Evolutionary conservation across 2,797 vertebrate species (phyloP), one percentile per base, ranked within the genome.

Genomic region (Liparis tanakae): DNA sequence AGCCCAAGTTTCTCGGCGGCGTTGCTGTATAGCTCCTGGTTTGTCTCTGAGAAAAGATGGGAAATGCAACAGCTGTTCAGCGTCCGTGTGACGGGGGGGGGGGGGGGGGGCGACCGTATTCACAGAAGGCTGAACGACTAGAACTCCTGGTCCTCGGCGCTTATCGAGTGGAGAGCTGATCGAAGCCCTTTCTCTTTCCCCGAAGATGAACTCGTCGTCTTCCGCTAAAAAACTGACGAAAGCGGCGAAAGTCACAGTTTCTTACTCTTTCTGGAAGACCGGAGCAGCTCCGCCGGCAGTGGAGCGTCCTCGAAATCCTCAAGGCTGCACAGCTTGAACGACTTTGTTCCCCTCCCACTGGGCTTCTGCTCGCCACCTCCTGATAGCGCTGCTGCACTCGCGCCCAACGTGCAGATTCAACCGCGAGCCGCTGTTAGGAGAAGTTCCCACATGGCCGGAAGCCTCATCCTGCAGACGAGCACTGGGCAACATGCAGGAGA

Each of bases 401-500:
- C 48, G 41, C 85, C 73, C 57, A 30, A 20, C 59, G 25, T 2
- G 12, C 74, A 0, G 44, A 67, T 74, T 83, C 72, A 81, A 39
- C 64, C 1, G 20, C 10, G 60, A 82, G 79, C 69, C 74, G 37
- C 83, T 55, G 14, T 68, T 51, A 50, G 63, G 30, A 77, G 69
- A 87, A 80, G 89, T 85, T 89, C 89, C 82, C 85, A 83, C 83
- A 83, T 85, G 84, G 81, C 81, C 46, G 59, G 60, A 80, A 85
- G 81, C 76, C 75, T 85, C 60, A 64, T 78, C 74, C 80, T 84
- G 84, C 57, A 79, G 64, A 74, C 9, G 78, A 89, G 78, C 80
- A 75, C 84, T 30, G 86, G 84, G 84, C 85, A 85, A 86, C 87
- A 83, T 87, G 78, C 79, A 83, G 85, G 80, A 90, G 80, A 74